These are phyloP conservation scores for Diarsia dahlii DNA, from an alignment of 2,888 invertebrate genomes.

Conservation along the genomic window DNA sequence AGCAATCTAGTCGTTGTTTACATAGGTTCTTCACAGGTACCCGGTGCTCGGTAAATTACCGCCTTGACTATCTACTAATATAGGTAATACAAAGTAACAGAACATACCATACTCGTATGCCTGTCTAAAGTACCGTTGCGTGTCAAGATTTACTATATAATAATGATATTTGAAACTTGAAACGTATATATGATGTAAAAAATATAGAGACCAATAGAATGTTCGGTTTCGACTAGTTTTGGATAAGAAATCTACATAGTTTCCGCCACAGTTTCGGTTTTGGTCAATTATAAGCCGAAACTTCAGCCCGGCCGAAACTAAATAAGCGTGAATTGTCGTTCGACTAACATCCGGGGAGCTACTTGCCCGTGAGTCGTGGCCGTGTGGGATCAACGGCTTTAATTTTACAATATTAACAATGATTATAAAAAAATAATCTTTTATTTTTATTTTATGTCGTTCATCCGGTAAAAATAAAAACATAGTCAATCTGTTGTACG, in stretches of 20 bases:
- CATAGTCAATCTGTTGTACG: background rate
- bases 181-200: background rate
- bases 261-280: background rate
- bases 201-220: background rate
- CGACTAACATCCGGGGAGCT: background rate
- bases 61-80: conserved; percentile 14
- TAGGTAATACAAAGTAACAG: background rate
- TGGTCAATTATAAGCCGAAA: background rate
- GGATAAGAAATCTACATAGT: background rate
- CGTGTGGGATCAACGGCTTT: too few relatives aligned
- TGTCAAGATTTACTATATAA: background rate
- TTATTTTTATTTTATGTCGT: too few relatives aligned
- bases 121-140: background rate
- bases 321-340: background rate
- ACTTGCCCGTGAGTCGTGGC: background rate
- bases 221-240: background rate
- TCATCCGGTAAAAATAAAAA: background rate
- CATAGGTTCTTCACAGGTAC: conserved; percentile 71
- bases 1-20: conserved; percentile 77
- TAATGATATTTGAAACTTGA: background rate
- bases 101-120: background rate
- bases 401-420: background rate
- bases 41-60: conserved; percentile 54
- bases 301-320: background rate
- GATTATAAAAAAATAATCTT: background rate